A percentile compares a stretch with the other conserved stretches of the same genome.
Conservation (phyloP, 2,888 invertebrate species). For the Agriopis aurantiaria region DNA sequence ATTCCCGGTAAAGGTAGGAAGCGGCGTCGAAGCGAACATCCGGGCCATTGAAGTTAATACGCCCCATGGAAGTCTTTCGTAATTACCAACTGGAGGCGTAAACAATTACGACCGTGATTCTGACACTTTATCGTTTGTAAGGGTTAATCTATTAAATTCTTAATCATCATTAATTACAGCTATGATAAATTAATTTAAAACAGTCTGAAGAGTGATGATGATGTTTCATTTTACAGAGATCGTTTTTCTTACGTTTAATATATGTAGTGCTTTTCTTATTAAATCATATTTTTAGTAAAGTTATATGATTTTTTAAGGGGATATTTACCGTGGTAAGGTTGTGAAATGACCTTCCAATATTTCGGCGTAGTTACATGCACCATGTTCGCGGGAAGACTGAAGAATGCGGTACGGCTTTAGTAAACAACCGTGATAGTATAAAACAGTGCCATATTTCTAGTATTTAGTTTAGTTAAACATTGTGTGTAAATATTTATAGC, state of each 20-base stretch:
- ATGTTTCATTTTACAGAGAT: slow-evolving; percentile 18
- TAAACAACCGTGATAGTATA: no score
- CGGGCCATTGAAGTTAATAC: slow-evolving; percentile 67
- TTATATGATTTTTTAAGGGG: no score
- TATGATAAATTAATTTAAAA: slow-evolving; percentile 37
- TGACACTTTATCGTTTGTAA: slow-evolving; percentile 45
- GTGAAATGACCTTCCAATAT: no score
- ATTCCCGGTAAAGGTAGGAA: slow-evolving; percentile 65
- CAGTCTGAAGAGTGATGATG: slow-evolving; percentile 22
- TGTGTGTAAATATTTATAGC: no score
- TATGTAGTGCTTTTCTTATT: background rate
- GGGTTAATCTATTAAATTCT: slow-evolving; percentile 43
- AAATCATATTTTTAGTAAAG: background rate
- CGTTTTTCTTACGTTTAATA: background rate
- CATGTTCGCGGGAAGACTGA: no score
- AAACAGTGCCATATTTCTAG: background rate
- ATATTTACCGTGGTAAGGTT: no score
- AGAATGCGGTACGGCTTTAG: no score
- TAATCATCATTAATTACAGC: slow-evolving; percentile 42
- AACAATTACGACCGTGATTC: slow-evolving; percentile 58
- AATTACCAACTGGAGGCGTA: slow-evolving; percentile 65
- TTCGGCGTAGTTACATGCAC: no score
- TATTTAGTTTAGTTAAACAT: no score
- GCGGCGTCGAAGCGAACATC: slow-evolving; percentile 75
- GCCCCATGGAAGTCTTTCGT: slow-evolving; percentile 65